Evolutionary conservation across 2,113 vertebrate genomes (phyloP).

Genomic region (Heloderma charlesbogerti): DNA sequence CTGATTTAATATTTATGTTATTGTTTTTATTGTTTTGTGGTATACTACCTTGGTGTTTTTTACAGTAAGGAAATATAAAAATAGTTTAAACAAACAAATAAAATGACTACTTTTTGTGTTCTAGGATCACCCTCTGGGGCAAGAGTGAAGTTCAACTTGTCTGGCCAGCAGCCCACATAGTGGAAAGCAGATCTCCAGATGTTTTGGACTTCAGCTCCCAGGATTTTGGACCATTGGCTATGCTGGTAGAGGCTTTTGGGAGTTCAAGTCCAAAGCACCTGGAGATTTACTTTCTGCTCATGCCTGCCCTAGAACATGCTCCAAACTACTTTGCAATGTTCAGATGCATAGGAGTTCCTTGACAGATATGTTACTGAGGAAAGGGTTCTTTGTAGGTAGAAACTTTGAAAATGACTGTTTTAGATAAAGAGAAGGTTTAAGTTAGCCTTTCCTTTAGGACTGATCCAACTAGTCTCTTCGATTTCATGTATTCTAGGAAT

Average conservation of each 20-base stretch:
- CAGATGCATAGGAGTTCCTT: background rate
- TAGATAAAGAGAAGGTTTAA: background rate
- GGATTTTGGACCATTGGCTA: too few species aligned
- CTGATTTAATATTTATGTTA: too few species aligned
- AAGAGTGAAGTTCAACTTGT: background rate
- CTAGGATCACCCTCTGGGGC: background rate
- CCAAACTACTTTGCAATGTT: background rate
- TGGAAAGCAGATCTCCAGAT: too few species aligned
- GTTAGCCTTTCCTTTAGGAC: background rate
- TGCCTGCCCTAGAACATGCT: background rate
- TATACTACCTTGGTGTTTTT: too few species aligned
- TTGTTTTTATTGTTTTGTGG: too few species aligned
- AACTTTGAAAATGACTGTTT: too few species aligned
- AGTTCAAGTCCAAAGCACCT: too few species aligned
- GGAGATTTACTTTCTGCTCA: too few species aligned
- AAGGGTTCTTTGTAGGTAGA: background rate
- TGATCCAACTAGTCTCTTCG: background rate
- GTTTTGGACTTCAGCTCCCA: too few species aligned
- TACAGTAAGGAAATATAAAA: too few species aligned
- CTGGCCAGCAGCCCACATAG: background rate
- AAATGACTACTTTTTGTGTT: background rate
- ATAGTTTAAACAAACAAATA: too few species aligned
- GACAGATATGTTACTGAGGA: background rate
- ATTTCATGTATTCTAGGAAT: slow-evolving; percentile 2
- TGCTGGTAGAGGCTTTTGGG: too few species aligned